Evolutionary conservation across 2,888 invertebrate genomes (phyloP).

Genomic region (Malthinus flaveolus): DNA sequence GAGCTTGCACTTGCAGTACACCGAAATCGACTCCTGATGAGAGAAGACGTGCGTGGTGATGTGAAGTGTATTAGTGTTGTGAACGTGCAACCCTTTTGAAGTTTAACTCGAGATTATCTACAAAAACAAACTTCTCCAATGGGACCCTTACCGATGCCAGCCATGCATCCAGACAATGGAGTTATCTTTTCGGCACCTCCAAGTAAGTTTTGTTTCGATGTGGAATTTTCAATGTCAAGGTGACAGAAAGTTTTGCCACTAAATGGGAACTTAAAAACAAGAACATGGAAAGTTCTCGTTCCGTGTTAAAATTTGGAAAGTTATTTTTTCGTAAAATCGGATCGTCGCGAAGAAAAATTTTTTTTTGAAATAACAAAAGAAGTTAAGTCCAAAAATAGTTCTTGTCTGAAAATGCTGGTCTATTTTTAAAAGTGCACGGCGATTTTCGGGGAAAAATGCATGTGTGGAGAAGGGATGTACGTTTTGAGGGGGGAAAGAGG

Average conservation of each 20-base stretch:
- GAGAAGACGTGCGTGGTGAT: slow-evolving; percentile 40
- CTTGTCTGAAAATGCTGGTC: slow-evolving; percentile 17
- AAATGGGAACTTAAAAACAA: slow-evolving; percentile 41
- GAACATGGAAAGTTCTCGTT: slow-evolving; percentile 44
- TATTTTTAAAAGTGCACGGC: slow-evolving; percentile 39
- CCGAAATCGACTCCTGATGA: slow-evolving; percentile 37
- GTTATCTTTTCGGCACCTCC: slow-evolving; percentile 51
- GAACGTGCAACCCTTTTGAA: slow-evolving; percentile 37
- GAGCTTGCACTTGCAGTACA: slow-evolving; percentile 48
- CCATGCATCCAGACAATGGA: slow-evolving; percentile 53
- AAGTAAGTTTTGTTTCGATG: slow-evolving; percentile 43
- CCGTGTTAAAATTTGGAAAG: not conserved
- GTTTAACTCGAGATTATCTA: slow-evolving; percentile 45
- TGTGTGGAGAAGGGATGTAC: slow-evolving; percentile 19
- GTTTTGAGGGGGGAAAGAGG: slow-evolving; percentile 19
- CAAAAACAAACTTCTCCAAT: slow-evolving; percentile 25
- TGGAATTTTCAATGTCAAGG: slow-evolving; percentile 4
- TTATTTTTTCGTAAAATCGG: too few relatives aligned
- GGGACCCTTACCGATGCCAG: slow-evolving; percentile 42
- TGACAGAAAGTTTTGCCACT: slow-evolving; percentile 1
- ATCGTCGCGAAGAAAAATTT: too few relatives aligned
- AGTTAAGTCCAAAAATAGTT: slow-evolving; percentile 16
- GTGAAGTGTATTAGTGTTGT: slow-evolving; percentile 36
- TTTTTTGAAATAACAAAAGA: not conserved
- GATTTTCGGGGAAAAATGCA: slow-evolving; percentile 35